Evolutionary conservation across 2,797 vertebrate species (phyloP), one percentile per base, ranked within the genome.

Genomic region (Gallirallus australis): DNA sequence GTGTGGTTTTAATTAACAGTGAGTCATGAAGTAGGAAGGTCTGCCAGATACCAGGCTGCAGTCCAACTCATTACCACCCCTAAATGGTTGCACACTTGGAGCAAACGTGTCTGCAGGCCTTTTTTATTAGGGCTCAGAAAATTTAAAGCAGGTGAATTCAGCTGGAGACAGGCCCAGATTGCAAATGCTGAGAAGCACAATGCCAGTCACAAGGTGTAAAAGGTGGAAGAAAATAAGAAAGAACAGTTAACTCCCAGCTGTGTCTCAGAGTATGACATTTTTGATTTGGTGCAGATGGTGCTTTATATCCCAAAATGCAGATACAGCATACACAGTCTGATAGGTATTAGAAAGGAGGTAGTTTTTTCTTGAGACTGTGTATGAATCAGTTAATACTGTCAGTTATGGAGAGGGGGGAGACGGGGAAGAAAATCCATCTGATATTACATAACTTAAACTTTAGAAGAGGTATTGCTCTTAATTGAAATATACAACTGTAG

Each of bases 1-100:
- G 97, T 98, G 93, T 98, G 97, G 98, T 97, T 98, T 98, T 98
- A 98, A 98, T 98, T 98, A 98, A 96, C 95, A 94, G 82, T 53
- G 95, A 98, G 97, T 97, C 97, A 98, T 97, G 95, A 96, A 98
- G 92, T 84, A 77, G 76, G 86, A 92, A 96, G 89, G 93, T 85
- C 87, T 96, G 98, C 97, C 97, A 98, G 96, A 33, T 96, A 90
- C 94, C 42, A 86, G 97, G 97, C 95, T 92, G 82, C 81, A 64
- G 37, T 97, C 97, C 96, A 98, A 96, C 96, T 98, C 97, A 98
- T 98, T 98, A 98, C 96, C 94, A 96, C 94, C 82, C 94, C 89
- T 94, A 96, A 97, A 96, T 84, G 89, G 89, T 93, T 97, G 90
- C 86, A 96, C 97, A 92, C 93, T 96, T 96, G 93, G 96, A 97